A percentile compares a stretch with the other conserved stretches of the same genome.
These are phyloP conservation scores for Orchesellides sinensis DNA, from an alignment of 2,888 invertebrate genomes.

Conservation along the genomic window DNA sequence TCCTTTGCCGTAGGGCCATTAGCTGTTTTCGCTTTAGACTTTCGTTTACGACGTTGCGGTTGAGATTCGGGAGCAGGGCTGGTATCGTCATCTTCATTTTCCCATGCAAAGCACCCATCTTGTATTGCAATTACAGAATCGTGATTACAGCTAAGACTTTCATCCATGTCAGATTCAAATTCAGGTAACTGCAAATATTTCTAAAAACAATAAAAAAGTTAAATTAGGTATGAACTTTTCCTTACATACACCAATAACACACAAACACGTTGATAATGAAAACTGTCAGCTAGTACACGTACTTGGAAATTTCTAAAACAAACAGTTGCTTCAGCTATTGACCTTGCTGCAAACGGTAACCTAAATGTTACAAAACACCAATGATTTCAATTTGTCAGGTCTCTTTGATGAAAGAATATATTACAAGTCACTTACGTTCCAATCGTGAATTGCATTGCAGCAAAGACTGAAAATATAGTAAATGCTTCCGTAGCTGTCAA, in stretches of 20 bases:
- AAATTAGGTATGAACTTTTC: neutral
- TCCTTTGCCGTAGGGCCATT: conserved; percentile 14
- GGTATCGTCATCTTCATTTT: conserved; percentile 66
- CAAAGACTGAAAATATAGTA: conserved; percentile 78
- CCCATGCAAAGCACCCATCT: conserved; percentile 78
- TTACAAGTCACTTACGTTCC: conserved; percentile 76
- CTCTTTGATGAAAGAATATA: conserved; percentile 75
- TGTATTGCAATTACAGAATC: conserved; percentile 77
- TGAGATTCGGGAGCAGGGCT: conserved; percentile 22
- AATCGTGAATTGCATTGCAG: conserved; percentile 78
- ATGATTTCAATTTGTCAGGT: neutral
- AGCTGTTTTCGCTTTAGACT: conserved; percentile 24
- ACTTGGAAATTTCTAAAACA: conserved; percentile 77
- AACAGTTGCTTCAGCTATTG: conserved; percentile 76
- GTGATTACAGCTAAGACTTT: conserved; percentile 67
- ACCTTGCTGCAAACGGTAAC: conserved; percentile 75
- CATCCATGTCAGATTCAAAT: conserved; percentile 75
- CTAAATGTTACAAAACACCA: conserved; percentile 17
- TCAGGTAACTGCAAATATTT: conserved; percentile 77
- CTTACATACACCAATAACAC: neutral
- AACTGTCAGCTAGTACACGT: too few relatives aligned
- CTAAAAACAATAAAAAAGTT: conserved; percentile 69
- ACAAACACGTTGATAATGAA: too few relatives aligned
- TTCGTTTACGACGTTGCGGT: conserved; percentile 1
- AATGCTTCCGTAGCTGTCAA: conserved; percentile 76